phyloP scores from a whole-genome alignment of 2,113 vertebrate species.

The Ceyx margarethae region DNA sequence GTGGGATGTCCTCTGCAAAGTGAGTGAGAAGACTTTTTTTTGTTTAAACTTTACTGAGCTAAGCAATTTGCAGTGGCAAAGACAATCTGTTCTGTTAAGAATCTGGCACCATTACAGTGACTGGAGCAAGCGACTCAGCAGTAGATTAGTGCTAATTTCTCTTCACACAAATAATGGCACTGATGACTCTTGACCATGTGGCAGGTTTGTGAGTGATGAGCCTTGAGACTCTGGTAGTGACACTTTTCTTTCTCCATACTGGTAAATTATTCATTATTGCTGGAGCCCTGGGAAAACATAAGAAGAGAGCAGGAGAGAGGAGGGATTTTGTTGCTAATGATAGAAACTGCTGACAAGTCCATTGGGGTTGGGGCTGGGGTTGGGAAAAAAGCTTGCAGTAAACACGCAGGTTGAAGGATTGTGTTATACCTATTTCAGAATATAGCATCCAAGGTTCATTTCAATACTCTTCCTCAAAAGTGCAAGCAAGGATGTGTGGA shows the following conservation, averaged over 20 bases:
- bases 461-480: neutral
- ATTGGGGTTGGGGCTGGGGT: constrained; percentile 9
- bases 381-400: neutral
- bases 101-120: constrained; percentile 52
- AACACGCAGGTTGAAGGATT: constrained; percentile 14
- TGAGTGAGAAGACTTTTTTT: neutral
- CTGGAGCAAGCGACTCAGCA: constrained; percentile 34
- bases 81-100: constrained; percentile 59
- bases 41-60: neutral
- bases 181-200: constrained; percentile 73
- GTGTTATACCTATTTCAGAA: constrained; percentile 22
- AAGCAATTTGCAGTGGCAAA: constrained; percentile 31
- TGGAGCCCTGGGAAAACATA: constrained; percentile 69
- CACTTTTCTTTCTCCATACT: constrained; percentile 70
- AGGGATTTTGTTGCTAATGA: constrained; percentile 70
- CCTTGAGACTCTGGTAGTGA: constrained; percentile 68
- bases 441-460: constrained; percentile 3
- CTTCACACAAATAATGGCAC: constrained; percentile 66
- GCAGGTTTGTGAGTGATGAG: constrained; percentile 74
- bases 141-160: constrained; percentile 64
- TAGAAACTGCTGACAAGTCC: constrained; percentile 69
- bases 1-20: neutral
- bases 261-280: constrained; percentile 74
- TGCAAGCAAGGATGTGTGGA: neutral
- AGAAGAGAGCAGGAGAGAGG: constrained; percentile 50